Conservation (phyloP, 53 echinoderm and acorn worm genomes). For the Echinarachnius parma region DNA sequence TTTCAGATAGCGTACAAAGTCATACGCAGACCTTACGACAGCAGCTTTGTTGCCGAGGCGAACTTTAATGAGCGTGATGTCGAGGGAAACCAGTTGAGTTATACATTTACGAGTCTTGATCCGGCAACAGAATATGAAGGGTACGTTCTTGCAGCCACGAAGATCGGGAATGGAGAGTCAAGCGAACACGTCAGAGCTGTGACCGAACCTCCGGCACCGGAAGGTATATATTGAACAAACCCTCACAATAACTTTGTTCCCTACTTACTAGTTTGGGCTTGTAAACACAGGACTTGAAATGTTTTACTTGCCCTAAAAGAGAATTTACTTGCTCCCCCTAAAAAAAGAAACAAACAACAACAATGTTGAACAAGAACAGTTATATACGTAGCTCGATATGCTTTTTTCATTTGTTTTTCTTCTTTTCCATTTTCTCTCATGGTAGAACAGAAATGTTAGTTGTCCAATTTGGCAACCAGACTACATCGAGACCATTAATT, state of each 20-base stretch:
- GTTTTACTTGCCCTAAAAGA: too few species aligned
- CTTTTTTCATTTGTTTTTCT: background rate
- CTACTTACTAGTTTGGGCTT: too few species aligned
- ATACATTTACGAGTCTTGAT: background rate
- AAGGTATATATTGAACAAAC: too few species aligned
- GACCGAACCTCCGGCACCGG: constrained; percentile 6
- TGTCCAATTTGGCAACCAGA: too few species aligned
- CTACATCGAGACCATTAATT: too few species aligned
- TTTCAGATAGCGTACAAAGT: constrained; percentile 11
- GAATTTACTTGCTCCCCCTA: background rate
- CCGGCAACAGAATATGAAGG: constrained; percentile 14
- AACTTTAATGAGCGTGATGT: background rate
- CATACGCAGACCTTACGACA: constrained; percentile 12
- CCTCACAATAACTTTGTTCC: too few species aligned
- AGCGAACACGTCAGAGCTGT: background rate
- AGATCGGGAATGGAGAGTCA: constrained; percentile 1
- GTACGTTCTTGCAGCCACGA: constrained; percentile 1
- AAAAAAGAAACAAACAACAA: background rate
- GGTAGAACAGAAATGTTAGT: too few species aligned
- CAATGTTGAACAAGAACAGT: too few species aligned
- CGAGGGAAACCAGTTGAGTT: background rate
- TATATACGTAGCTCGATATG: too few species aligned
- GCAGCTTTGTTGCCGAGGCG: background rate
- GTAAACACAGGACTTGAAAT: too few species aligned
- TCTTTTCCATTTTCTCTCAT: background rate